Conservation (phyloP, 2,113 vertebrate genomes). For the Clarias macrocephalus region DNA sequence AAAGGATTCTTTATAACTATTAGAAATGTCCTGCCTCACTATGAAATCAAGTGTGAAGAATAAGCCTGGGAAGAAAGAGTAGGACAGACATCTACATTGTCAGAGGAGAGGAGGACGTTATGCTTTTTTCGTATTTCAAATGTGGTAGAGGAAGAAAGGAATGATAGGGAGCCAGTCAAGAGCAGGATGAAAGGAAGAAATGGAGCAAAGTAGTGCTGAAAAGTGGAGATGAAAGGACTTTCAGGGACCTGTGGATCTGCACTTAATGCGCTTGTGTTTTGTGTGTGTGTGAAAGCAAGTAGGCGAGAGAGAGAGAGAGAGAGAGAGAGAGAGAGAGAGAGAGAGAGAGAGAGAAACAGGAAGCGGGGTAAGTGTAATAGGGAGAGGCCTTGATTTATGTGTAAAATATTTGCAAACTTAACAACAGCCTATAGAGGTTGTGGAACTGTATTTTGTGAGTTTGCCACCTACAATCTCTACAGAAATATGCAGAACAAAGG, state of each 20-base stretch:
- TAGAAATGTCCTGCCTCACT: slow-evolving; percentile 40
- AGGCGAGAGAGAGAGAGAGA: background rate
- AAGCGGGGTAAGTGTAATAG: background rate
- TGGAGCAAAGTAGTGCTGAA: slow-evolving; percentile 12
- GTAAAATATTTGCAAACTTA: background rate
- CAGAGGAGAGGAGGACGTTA: background rate
- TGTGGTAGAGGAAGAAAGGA: slow-evolving; percentile 6
- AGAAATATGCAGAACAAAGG: background rate
- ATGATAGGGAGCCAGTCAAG: slow-evolving; percentile 9
- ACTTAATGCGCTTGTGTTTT: slow-evolving; percentile 9
- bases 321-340: background rate
- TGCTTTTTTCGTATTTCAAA: slow-evolving; percentile 33
- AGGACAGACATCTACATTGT: slow-evolving; percentile 20
- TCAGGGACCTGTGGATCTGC: slow-evolving; percentile 31
- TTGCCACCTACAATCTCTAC: background rate
- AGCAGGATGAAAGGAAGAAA: slow-evolving; percentile 42
- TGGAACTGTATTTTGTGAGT: background rate
- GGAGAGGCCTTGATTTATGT: background rate
- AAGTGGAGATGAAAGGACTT: slow-evolving; percentile 46
- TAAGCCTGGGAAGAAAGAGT: background rate
- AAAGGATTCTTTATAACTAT: slow-evolving; percentile 43
- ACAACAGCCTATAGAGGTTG: background rate
- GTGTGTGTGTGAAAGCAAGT: background rate
- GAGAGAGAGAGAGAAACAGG: background rate
- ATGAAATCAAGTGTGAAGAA: slow-evolving; percentile 28